These are phyloP conservation scores for Osmerus eperlanus DNA, from an alignment of 2,113 vertebrate genomes.

Conservation along the genomic window DNA sequence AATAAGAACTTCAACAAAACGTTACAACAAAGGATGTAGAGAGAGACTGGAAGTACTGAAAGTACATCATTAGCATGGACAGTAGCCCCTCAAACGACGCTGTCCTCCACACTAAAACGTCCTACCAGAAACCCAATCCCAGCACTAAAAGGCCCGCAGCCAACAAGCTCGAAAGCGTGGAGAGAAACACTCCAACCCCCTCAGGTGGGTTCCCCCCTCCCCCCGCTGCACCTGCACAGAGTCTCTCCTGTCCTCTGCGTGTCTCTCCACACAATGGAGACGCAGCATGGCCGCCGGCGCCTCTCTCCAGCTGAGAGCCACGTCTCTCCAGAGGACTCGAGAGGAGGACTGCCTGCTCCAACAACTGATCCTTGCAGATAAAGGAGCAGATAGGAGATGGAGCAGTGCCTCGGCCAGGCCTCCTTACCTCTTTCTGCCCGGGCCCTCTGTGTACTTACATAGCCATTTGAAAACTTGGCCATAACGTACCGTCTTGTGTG, in stretches of 20 bases:
- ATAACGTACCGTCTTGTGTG: too few relatives aligned
- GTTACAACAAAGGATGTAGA: too few relatives aligned
- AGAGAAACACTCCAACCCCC: slow-evolving; percentile 16
- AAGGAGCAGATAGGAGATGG: slow-evolving; percentile 54
- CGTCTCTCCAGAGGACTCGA: slow-evolving; percentile 54
- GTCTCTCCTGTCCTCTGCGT: slow-evolving; percentile 65
- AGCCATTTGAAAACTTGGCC: too few relatives aligned
- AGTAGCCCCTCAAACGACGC: too few relatives aligned
- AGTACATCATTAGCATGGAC: too few relatives aligned
- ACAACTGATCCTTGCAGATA: slow-evolving; percentile 72
- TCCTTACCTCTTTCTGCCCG: not conserved
- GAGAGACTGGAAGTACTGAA: too few relatives aligned
- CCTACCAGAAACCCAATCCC: slow-evolving; percentile 24
- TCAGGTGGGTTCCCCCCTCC: slow-evolving; percentile 62
- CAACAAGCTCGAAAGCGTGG: slow-evolving; percentile 47
- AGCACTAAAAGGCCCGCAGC: slow-evolving; percentile 46
- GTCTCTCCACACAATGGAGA: slow-evolving; percentile 68
- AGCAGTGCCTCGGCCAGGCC: not conserved
- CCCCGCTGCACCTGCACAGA: slow-evolving; percentile 53
- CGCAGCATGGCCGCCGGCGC: slow-evolving; percentile 59
- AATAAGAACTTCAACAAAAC: too few relatives aligned
- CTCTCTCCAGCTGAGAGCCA: slow-evolving; percentile 73
- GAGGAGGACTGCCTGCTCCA: slow-evolving; percentile 64
- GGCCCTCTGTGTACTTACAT: not conserved
- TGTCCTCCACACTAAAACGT: not conserved